These are phyloP conservation scores for Muscicapa adusta DNA, from an alignment of 2,113 vertebrate species.

Conservation along the genomic window DNA sequence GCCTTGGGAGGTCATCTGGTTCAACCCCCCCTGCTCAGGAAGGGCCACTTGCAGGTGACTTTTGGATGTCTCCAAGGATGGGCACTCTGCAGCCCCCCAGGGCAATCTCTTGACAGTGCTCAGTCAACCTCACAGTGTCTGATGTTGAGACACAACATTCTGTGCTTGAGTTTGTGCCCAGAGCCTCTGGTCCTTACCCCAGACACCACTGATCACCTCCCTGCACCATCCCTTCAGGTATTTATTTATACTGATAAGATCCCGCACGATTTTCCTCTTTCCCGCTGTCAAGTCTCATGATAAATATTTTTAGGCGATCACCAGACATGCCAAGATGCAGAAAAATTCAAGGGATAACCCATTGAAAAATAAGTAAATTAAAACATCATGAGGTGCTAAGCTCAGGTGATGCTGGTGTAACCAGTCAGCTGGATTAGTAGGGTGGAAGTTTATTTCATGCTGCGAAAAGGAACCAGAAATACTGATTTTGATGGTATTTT, in stretches of 20 bases:
- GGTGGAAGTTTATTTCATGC: background rate
- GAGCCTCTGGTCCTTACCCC: background rate
- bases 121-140: background rate
- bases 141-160: background rate
- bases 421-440: background rate
- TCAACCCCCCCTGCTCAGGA: background rate
- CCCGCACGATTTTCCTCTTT: accelerated
- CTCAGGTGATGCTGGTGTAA: background rate
- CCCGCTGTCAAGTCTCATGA: background rate
- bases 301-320: background rate
- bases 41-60: background rate
- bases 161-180: background rate
- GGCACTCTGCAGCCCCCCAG: background rate
- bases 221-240: background rate
- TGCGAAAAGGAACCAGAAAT: background rate
- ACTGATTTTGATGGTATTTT: background rate
- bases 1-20: background rate
- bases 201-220: accelerated
- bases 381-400: background rate
- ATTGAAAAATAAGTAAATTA: background rate
- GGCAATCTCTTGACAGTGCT: background rate
- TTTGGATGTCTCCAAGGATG: background rate
- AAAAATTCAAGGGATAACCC: background rate
- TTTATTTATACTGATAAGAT: background rate
- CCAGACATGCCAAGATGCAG: background rate